phyloP scores from a whole-genome alignment of 2,113 vertebrate species.

The Antechinus stuartii region DNA sequence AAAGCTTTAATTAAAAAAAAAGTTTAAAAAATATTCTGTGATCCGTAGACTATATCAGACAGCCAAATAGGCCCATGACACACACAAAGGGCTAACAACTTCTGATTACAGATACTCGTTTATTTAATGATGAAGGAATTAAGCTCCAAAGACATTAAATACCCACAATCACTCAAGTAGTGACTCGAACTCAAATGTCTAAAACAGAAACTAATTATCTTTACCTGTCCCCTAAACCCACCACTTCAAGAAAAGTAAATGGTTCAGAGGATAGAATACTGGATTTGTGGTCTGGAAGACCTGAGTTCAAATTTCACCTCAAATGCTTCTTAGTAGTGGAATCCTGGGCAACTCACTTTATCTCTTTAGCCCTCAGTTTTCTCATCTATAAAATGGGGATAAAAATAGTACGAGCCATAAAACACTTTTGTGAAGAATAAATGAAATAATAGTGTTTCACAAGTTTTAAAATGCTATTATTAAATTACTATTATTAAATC shows the following conservation, averaged over 20 bases:
- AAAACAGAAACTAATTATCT: background rate
- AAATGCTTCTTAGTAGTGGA: background rate
- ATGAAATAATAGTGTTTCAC: background rate
- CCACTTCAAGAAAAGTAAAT: background rate
- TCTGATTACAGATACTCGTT: background rate
- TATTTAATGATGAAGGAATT: background rate
- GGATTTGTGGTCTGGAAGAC: no score
- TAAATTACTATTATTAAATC: background rate
- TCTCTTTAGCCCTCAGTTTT: background rate
- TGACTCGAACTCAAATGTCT: background rate
- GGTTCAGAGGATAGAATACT: no score
- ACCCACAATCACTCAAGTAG: background rate
- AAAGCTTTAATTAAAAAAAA: no score
- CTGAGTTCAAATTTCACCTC: background rate
- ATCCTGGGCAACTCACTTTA: background rate
- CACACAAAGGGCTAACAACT: background rate
- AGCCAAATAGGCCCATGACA: background rate
- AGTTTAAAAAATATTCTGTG: background rate
- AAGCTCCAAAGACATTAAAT: background rate
- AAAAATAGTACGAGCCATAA: background rate
- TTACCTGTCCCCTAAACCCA: background rate
- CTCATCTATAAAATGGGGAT: background rate
- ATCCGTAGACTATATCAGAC: background rate
- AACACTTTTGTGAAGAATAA: background rate
- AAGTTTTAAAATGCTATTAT: background rate